Conservation (phyloP, 2,797 vertebrate species). For the Potorous gilbertii region DNA sequence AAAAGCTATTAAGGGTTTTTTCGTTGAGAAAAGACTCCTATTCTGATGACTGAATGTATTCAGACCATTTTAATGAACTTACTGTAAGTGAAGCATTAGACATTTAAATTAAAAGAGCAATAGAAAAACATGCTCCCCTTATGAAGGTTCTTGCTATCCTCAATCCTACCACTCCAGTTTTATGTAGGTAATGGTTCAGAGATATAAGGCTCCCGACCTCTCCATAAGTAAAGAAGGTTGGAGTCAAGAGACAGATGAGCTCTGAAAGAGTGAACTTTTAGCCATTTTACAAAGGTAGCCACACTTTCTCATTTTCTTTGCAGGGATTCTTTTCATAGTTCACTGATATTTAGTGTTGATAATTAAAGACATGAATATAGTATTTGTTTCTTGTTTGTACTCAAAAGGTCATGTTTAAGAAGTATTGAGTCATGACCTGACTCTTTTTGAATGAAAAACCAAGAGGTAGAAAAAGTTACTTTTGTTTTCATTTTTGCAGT, state of each 20-base stretch:
- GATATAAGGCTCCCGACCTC: neutral
- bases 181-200: neutral
- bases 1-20: neutral
- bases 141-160: neutral
- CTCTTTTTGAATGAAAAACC: neutral
- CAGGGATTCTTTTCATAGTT: neutral
- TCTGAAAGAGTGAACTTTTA: too few relatives aligned
- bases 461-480: neutral
- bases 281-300: neutral
- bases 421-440: neutral
- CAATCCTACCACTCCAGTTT: neutral
- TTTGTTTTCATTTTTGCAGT: neutral
- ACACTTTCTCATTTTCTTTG: neutral
- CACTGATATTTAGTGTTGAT: neutral
- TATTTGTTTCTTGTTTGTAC: too few relatives aligned
- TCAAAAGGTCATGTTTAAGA: neutral
- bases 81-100: neutral
- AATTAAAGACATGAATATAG: neutral
- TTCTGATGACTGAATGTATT: neutral
- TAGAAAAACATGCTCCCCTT: neutral
- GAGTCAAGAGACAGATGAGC: neutral
- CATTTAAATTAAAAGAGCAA: neutral
- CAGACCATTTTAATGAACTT: neutral
- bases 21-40: neutral
- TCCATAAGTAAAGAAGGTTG: neutral